Base-by-base conservation (phyloP, 2,797 vertebrate species). In the Phylloscopus collybita region DNA sequence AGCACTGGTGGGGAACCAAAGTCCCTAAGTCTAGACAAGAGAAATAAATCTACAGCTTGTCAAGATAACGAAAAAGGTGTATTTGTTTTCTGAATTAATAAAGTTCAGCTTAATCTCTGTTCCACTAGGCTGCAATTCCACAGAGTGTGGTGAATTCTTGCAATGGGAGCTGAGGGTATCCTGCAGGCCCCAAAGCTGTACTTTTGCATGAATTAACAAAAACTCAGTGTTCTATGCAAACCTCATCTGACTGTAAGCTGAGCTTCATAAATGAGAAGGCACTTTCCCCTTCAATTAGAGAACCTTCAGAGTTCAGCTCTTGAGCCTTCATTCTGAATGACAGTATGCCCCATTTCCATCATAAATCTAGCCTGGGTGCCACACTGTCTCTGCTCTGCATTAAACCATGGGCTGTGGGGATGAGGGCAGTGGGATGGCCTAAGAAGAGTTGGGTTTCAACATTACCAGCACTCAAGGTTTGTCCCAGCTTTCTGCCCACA, bases 211-310 rank as follows among this genome's bases (percentile, higher is more conserved):
- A 96, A 96, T 95, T 94, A 93, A 91, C 66, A 94, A 82, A 90
- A 92, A 69, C 83, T 78, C 94, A 92, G 85, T 91, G 85, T 95
- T 96, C 83, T 94, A 45, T 90, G 82, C 90, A 96, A 96, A 92
- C 92, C 79, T 93, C 80, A 66, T 70, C 36, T 94, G 90, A 81
- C 67, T 96, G 91, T 78, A 94, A 86, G 47, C 60, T 88, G 85
- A 95, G 80, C 89, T 96, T 92, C 34, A 42, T 90, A 80, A 64
- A 7, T 53, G 57, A 93, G 76, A 81, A 88, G 54, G 47, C 45
- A 36, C 25, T 83, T 79, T 57, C 83, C 66, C 56, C 60, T 53
- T 53, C 71, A 88, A 32, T 79, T 88, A 90, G 40, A 92, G 40
- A 64, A 75, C 60, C 54, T 91, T 90, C 72, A 59, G 36, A 74